phyloP scores from a whole-genome alignment of 2,797 vertebrate genomes.

The Anguilla anguilla region DNA sequence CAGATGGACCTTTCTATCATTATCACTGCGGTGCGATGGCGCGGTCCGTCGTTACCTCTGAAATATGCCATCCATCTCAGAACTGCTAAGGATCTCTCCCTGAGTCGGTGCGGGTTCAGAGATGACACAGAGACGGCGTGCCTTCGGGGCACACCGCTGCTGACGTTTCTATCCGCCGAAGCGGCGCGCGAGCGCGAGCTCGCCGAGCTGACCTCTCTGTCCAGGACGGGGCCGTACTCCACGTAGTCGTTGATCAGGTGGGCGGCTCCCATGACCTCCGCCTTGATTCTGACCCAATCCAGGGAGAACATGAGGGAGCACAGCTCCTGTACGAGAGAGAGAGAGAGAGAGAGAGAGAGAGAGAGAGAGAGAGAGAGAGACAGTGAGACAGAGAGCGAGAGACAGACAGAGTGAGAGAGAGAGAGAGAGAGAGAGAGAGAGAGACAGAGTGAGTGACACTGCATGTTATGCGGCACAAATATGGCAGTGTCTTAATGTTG shows the following conservation, averaged over 20 bases:
- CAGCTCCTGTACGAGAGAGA: slow-evolving; percentile 80
- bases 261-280: slow-evolving; percentile 85
- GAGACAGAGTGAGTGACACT: neutral
- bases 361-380: slow-evolving; percentile 15
- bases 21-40: neutral
- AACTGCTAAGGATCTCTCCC: neutral
- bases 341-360: neutral
- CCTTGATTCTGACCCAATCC: slow-evolving; percentile 93
- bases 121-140: neutral
- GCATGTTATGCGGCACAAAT: too few relatives aligned
- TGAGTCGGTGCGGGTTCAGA: neutral
- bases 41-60: neutral
- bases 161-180: neutral
- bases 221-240: slow-evolving; percentile 83
- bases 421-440: neutral
- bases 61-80: neutral
- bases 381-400: neutral
- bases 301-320: slow-evolving; percentile 89
- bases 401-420: neutral
- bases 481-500: too few relatives aligned
- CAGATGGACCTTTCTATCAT: slow-evolving; percentile 1
- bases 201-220: slow-evolving; percentile 82
- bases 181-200: neutral
- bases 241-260: slow-evolving; percentile 94
- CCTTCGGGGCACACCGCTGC: neutral